These are phyloP conservation scores for Lynx canadensis DNA, from an alignment of 2,113 vertebrate species.

Conservation along the genomic window DNA sequence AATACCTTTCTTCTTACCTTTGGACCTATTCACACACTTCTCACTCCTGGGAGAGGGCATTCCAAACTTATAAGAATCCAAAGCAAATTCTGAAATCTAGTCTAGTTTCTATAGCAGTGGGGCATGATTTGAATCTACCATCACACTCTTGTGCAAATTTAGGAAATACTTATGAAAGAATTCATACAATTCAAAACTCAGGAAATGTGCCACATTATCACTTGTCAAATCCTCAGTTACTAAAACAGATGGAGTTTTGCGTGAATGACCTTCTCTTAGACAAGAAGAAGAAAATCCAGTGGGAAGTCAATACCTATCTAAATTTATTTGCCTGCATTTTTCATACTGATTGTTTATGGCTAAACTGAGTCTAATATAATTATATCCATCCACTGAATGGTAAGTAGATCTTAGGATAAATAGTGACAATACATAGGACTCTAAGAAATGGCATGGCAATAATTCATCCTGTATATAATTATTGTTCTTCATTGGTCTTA, in stretches of 20 bases:
- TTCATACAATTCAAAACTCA: background rate
- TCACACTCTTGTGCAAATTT: background rate
- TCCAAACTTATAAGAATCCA: background rate
- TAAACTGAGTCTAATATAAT: slow-evolving; percentile 1
- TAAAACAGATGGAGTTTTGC: background rate
- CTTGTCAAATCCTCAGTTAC: background rate
- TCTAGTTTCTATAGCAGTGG: background rate
- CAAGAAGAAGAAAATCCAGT: slow-evolving; percentile 28
- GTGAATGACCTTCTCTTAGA: slow-evolving; percentile 43
- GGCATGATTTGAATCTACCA: background rate
- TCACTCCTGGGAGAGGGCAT: background rate
- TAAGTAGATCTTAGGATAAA: slow-evolving; percentile 53
- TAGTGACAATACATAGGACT: background rate
- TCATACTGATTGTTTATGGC: slow-evolving; percentile 42
- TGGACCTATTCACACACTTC: background rate
- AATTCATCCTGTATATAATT: slow-evolving; percentile 20
- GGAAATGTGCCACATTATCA: background rate
- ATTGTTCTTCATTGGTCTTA: slow-evolving; percentile 21
- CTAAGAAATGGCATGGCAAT: background rate
- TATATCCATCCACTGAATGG: background rate
- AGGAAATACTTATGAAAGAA: background rate
- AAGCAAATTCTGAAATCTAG: background rate
- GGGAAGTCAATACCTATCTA: slow-evolving; percentile 15
- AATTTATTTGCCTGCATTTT: background rate
- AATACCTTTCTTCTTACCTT: background rate